Evolutionary conservation across 1,140 invertebrate genomes (phyloP).

Genomic region (Drosophila truncata): DNA sequence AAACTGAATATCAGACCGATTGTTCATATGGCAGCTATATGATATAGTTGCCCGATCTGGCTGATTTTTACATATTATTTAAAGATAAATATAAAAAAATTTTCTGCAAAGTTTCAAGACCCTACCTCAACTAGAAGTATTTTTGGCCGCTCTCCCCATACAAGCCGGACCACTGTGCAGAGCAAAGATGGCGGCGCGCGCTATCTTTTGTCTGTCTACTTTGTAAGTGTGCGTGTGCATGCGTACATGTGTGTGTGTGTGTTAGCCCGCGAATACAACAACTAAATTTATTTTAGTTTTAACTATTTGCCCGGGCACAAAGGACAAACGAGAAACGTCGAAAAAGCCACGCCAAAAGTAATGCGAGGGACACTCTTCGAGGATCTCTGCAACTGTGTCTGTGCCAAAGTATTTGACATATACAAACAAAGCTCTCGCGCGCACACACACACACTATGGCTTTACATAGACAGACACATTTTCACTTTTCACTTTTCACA

Average conservation of each 20-base stretch:
- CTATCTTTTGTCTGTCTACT: conserved; percentile 68
- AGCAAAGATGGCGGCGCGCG: conserved; percentile 70
- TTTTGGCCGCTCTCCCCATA: too few species aligned
- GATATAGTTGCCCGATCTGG: too few species aligned
- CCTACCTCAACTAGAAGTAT: too few species aligned
- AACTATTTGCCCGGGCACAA: conserved; percentile 76
- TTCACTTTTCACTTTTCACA: conserved; percentile 84
- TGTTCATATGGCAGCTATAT: too few species aligned
- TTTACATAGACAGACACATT: conserved; percentile 53
- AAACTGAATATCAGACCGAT: too few species aligned
- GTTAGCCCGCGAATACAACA: conserved; percentile 49
- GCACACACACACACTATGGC: conserved; percentile 9
- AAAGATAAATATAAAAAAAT: too few species aligned
- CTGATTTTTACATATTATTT: too few species aligned
- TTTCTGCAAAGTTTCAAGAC: too few species aligned
- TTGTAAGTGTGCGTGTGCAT: conserved; percentile 5
- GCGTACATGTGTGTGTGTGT: conserved; percentile 17
- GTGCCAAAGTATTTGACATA: conserved; percentile 61
- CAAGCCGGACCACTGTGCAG: too few species aligned
- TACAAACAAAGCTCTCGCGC: conserved; percentile 37
- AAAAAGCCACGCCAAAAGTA: conserved; percentile 53
- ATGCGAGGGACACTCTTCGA: conserved; percentile 37
- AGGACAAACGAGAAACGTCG: conserved; percentile 48
- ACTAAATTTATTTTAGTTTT: conserved; percentile 84
- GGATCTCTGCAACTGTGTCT: conserved; percentile 34